A percentile compares a stretch with the other conserved stretches of the same genome.
These are phyloP conservation scores for Periphyllus acericola DNA, from an alignment of 2,888 invertebrate species.

Conservation along the genomic window DNA sequence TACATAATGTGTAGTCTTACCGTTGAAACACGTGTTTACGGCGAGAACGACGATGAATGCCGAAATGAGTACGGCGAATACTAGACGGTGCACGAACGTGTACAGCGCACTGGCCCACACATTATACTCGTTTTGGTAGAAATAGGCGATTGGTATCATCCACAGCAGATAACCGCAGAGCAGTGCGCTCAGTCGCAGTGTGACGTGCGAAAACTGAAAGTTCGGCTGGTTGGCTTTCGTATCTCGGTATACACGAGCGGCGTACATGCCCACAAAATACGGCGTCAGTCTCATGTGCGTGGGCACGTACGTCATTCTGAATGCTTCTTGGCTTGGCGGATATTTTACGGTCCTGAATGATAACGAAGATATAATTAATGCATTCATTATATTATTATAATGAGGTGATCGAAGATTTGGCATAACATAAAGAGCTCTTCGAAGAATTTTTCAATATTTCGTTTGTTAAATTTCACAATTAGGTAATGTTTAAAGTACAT, in stretches of 20 bases:
- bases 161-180: not conserved
- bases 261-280: constrained; percentile 27
- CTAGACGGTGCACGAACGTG: constrained; percentile 6
- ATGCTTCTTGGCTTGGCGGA: not conserved
- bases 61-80: not conserved
- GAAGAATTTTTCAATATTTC: too few species aligned
- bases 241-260: not conserved
- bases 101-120: not conserved
- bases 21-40: constrained; percentile 3
- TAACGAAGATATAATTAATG: too few species aligned
- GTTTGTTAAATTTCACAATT: too few species aligned
- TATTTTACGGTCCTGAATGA: not conserved
- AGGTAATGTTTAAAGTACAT: too few species aligned
- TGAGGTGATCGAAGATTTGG: too few species aligned
- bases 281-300: constrained; percentile 27
- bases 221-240: not conserved
- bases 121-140: constrained; percentile 10
- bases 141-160: constrained; percentile 8
- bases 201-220: not conserved
- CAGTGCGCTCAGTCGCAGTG: not conserved
- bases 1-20: too few species aligned
- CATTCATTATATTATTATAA: too few species aligned
- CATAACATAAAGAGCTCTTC: too few species aligned
- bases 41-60: not conserved
- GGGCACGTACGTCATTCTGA: not conserved